Evolutionary conservation across 2,113 vertebrate genomes (phyloP), one percentile per base, ranked within the genome.

Genomic region (Phrynosoma blainvillii): DNA sequence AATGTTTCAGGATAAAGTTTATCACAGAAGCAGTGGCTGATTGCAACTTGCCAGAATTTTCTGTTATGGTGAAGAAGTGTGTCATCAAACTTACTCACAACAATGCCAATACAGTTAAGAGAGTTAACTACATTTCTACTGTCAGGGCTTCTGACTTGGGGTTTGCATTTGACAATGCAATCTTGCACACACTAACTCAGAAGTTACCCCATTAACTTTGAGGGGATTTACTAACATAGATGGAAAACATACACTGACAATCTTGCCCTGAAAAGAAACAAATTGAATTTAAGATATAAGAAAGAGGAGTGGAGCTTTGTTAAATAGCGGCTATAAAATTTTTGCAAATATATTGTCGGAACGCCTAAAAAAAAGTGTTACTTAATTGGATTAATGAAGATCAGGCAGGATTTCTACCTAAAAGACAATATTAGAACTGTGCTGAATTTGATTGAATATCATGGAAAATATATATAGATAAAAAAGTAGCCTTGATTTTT

Each of bases 91-190:
- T 21, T 75, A 75, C 36, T 42, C 16, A 18, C 0, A 81, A 86
- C 0, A 0, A 36, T 2, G 25, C 52, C 87, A 93, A 54, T 68
- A 1, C 73, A 11, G 8, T 65, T 42, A 84, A 36, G 1, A 2
- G 32, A 0, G 0, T 62, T 65, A 13, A 1, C 0, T 0, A 81
- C 25, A 18, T 47, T 62, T 32, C n/a, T 40, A 47, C 27, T 23
- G 73, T 62, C 84, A 68, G 62, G 1, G 36, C 3, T 1, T 0
- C 62, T 54, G 32, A 18, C 30, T 32, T n/a, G 32, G 71, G 70
- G 6, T 52, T 32, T 21, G 40, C 0, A 0, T 77, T 59, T 40
- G n/a, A 36, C 56, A 65, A 40, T 13, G 14, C 23, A 62, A 81
- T 32, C 11, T 10, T 81, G 20, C 20, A 23, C 10, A 65, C 23